Conservation (phyloP, 2,113 vertebrate species). For the Peromyscus californicus region DNA sequence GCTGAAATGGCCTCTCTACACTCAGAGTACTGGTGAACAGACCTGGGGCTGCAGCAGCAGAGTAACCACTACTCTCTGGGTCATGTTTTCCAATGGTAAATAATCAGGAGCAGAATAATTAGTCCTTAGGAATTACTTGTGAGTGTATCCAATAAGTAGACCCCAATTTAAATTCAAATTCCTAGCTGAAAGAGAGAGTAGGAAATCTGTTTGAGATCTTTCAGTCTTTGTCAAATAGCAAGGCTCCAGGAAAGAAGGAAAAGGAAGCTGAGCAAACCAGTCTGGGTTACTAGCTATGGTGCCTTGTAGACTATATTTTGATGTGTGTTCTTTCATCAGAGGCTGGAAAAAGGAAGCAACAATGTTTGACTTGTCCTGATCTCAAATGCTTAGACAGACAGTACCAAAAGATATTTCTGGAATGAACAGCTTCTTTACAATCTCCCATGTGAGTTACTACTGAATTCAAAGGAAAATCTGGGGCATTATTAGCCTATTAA, state of each 20-base stretch:
- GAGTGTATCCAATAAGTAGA: background rate
- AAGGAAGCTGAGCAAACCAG: background rate
- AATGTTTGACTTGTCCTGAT: conserved; percentile 33
- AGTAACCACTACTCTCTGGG: background rate
- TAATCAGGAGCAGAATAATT: background rate
- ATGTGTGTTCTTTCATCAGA: background rate
- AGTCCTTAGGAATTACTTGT: background rate
- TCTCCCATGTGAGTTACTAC: background rate
- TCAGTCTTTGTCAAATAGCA: conserved; percentile 18
- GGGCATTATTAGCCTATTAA: background rate
- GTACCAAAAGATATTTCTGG: background rate
- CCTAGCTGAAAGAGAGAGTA: background rate
- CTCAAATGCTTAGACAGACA: background rate
- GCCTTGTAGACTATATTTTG: background rate
- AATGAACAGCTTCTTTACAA: conserved; percentile 14
- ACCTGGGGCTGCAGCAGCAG: background rate
- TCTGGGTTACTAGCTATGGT: background rate
- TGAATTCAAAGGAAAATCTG: background rate
- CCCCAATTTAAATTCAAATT: conserved; percentile 16
- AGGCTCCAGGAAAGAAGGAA: conserved; percentile 9
- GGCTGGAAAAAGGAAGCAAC: background rate
- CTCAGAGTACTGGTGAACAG: background rate
- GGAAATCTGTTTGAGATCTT: background rate
- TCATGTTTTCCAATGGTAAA: background rate
- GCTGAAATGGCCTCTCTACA: conserved; percentile 5